These are phyloP conservation scores for Chaenodraco wilsoni DNA, from an alignment of 2,797 vertebrate species.

Conservation along the genomic window DNA sequence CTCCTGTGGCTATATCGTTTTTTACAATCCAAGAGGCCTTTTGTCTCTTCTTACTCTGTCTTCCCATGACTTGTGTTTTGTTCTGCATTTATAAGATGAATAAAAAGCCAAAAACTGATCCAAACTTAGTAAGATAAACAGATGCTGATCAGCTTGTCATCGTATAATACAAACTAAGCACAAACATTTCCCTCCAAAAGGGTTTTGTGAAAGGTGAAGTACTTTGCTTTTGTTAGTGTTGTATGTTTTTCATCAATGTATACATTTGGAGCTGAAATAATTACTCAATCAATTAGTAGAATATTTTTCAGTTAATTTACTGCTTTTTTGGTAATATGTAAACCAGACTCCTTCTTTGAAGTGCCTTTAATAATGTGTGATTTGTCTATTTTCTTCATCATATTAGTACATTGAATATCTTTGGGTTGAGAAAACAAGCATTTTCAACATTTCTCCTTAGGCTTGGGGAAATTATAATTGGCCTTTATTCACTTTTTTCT, in stretches of 20 bases:
- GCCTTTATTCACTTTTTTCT: not conserved
- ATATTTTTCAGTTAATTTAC: not conserved
- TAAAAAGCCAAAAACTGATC: not conserved
- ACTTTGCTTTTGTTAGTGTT: not conserved
- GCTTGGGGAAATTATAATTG: not conserved
- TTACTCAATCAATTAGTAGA: not conserved
- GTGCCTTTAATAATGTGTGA: not conserved
- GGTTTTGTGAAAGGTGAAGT: not conserved
- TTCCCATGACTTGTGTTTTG: not conserved
- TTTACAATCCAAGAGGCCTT: conserved; percentile 8
- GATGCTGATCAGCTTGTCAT: not conserved
- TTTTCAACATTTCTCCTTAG: not conserved
- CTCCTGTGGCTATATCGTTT: conserved; percentile 12
- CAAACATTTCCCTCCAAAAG: not conserved
- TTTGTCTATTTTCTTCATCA: not conserved
- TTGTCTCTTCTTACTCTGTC: not conserved
- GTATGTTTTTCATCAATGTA: not conserved
- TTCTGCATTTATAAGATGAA: not conserved
- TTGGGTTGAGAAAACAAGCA: not conserved
- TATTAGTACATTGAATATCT: not conserved
- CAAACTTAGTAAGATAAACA: not conserved
- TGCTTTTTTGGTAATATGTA: not conserved
- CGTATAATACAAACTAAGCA: not conserved
- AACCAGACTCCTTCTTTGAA: not conserved
- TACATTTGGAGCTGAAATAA: not conserved